Conservation (phyloP, 2,888 invertebrate species). For the Dicranocentrus wangi region DNA sequence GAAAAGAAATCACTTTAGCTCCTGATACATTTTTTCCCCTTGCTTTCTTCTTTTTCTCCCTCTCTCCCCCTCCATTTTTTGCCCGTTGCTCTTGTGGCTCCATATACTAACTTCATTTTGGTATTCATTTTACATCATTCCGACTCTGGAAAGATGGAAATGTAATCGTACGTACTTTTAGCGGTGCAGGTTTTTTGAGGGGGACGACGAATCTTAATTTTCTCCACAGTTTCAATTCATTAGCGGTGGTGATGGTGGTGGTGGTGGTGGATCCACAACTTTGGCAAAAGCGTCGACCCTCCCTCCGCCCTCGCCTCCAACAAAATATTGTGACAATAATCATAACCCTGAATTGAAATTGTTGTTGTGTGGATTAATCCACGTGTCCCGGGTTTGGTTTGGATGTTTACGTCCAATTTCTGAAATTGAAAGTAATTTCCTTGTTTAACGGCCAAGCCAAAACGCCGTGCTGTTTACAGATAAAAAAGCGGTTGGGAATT, state of each 20-base stretch:
- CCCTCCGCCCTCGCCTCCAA: neutral
- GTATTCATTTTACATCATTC: neutral
- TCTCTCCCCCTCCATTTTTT: constrained; percentile 1
- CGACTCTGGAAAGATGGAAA: too few species aligned
- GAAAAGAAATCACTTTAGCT: constrained; percentile 44
- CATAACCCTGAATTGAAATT: constrained; percentile 7
- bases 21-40: too few species aligned
- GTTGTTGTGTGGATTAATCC: neutral
- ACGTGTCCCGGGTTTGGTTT: neutral
- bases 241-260: too few species aligned
- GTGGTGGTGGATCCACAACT: too few species aligned
- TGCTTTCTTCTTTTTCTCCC: neutral
- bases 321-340: constrained; percentile 28
- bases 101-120: constrained; percentile 26
- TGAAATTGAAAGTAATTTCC: constrained; percentile 26
- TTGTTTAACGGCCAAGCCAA: too few species aligned
- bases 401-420: neutral
- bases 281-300: neutral
- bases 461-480: too few species aligned
- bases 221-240: too few species aligned
- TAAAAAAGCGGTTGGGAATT: too few species aligned
- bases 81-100: constrained; percentile 26
- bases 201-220: too few species aligned
- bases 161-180: too few species aligned
- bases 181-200: too few species aligned